Evolutionary conservation across 2,113 vertebrate species (phyloP).

Genomic region (Aptenodytes forsteri): DNA sequence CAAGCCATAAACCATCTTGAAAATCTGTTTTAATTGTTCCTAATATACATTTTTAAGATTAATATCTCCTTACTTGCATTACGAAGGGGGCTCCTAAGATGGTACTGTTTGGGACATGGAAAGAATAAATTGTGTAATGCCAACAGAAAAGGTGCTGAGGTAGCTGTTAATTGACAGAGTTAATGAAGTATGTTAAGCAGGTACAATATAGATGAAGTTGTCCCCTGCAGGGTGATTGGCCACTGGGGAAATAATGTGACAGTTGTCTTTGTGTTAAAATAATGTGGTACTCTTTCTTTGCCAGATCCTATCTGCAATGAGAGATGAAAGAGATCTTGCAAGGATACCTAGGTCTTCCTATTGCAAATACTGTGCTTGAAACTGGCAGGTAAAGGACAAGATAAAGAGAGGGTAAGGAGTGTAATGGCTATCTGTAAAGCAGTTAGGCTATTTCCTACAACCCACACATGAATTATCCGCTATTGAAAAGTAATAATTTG

Average conservation of each 20-base stretch:
- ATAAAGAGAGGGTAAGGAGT: conserved; percentile 14
- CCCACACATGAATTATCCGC: conserved; percentile 12
- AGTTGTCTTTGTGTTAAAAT: conserved; percentile 58
- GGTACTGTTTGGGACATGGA: not conserved
- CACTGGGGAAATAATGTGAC: conserved; percentile 59
- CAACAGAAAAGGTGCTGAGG: conserved; percentile 47
- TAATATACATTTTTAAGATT: conserved; percentile 37
- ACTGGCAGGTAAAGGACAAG: not conserved
- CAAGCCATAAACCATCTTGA: conserved; percentile 12
- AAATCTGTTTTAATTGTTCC: conserved; percentile 38
- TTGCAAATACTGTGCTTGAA: not conserved
- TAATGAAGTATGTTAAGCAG: conserved; percentile 65
- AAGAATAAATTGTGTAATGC: conserved; percentile 44
- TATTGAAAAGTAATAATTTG: conserved; percentile 32
- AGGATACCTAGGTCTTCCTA: conserved; percentile 11
- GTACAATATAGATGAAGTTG: conserved; percentile 58
- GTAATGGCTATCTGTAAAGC: not conserved
- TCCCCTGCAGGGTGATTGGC: conserved; percentile 56
- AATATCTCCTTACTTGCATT: not conserved
- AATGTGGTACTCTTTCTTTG: conserved; percentile 53
- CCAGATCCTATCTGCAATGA: conserved; percentile 42
- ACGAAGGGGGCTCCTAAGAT: not conserved
- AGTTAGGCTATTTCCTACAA: not conserved
- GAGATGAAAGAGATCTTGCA: conserved; percentile 29
- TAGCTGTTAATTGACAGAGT: conserved; percentile 55